These are phyloP conservation scores for Platalea minor DNA, from an alignment of 2,797 vertebrate species.

Conservation along the genomic window DNA sequence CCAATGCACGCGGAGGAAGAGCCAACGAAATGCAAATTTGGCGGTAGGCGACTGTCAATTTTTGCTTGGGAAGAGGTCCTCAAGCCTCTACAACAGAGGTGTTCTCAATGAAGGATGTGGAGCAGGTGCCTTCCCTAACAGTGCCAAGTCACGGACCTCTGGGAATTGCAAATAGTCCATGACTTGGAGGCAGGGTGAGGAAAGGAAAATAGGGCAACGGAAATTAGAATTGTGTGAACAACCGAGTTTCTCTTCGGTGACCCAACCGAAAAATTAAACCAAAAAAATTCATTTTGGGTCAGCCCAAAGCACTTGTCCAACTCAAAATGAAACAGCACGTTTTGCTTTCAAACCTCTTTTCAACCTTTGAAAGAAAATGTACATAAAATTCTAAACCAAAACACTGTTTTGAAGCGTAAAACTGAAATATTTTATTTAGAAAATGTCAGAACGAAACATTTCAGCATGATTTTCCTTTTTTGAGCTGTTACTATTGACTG, in stretches of 20 bases:
- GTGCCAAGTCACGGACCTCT: accelerated
- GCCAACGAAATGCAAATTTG: accelerated
- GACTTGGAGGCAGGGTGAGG: neutral
- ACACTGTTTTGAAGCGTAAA: neutral
- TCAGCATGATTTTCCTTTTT: neutral
- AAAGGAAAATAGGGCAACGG: neutral
- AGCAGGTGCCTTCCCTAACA: neutral
- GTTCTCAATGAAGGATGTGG: neutral
- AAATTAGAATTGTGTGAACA: neutral
- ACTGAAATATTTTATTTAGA: neutral
- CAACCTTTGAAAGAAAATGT: neutral
- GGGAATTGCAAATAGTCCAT: neutral
- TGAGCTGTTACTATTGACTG: neutral
- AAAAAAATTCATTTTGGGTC: neutral
- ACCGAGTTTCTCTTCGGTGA: neutral
- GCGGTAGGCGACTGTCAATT: neutral
- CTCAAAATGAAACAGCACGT: constrained; percentile 18
- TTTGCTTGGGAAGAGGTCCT: neutral
- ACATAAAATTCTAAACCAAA: neutral
- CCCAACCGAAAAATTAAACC: neutral
- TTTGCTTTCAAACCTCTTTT: neutral
- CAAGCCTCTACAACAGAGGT: neutral
- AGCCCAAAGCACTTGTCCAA: neutral
- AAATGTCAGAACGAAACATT: neutral
- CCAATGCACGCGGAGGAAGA: neutral